Evolutionary conservation across 2,113 vertebrate genomes (phyloP), one percentile per base, ranked within the genome.

Genomic region (Neodon shergylaensis): DNA sequence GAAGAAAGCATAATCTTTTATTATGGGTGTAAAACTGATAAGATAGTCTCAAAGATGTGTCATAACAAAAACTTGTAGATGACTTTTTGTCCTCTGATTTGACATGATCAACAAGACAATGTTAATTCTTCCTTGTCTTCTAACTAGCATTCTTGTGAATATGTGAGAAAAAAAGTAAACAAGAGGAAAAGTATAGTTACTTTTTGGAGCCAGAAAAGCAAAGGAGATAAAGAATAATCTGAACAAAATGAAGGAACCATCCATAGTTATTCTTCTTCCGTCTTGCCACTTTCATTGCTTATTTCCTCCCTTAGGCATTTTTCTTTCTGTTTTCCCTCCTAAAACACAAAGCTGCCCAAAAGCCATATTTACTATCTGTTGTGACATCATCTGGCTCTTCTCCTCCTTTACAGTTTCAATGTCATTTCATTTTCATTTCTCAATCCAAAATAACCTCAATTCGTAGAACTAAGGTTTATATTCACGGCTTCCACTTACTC

Each of bases 271-370:
- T 28, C 0, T 58, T 26, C 54, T 66, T 54, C n/a, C 12, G 13
- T 84, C 66, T 72, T 13, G 44, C 58, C 16, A 52, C 14, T 85
- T 92, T 47, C 65, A 92, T 2, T 61, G 58, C 70, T 72, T 52
- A 93, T 54, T 81, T 86, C n/a, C 66, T 85, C 49, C 33, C 42
- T 84, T 11, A n/a, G 17, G 76, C 28, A 63, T n/a, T 65, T 47
- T 92, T 58, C 47, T 94, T 54, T 68, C 28, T 73, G 61, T 47
- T 72, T 95, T 78, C 44, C 13, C 21, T 66, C 7, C 66, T 83
- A 84, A 86, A 90, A 87, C 54, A 83, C 92, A 85, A 85, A 19
- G 61, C 78, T 95, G 36, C 66, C 72, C 72, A 61, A 42, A 96
- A 79, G 73, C n/a, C 42, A 16, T 42, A 68, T 58, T 79, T 78